Percentiles rank a stretch among this genome's conserved stretches.
Conservation (phyloP, 1,140 invertebrate species). For the Drosophila rufa region DNA sequence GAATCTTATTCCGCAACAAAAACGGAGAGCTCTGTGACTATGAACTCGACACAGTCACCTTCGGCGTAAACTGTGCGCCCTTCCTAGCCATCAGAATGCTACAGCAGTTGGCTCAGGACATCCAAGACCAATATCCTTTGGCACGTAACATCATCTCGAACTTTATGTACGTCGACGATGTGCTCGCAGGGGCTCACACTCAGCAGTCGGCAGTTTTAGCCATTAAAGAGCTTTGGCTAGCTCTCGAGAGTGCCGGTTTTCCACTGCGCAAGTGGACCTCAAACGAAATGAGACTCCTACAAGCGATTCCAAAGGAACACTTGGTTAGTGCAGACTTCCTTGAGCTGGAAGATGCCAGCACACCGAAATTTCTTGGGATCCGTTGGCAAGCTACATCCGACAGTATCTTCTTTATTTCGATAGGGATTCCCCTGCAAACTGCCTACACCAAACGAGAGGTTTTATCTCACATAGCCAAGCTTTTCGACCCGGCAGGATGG, state of each 20-base stretch:
- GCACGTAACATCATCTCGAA: not conserved
- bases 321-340: not conserved
- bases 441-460: too few species aligned
- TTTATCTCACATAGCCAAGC: too few species aligned
- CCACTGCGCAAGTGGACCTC: not conserved
- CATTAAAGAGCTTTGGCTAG: not conserved
- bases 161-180: not conserved
- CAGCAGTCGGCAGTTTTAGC: not conserved
- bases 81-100: too few species aligned
- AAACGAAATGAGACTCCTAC: not conserved
- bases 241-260: not conserved
- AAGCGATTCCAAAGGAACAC: slow-evolving; percentile 1
- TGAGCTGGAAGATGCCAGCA: not conserved
- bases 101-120: too few species aligned
- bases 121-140: too few species aligned
- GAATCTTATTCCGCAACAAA: not conserved
- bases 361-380: not conserved
- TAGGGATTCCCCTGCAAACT: not conserved
- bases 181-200: not conserved
- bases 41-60: too few species aligned
- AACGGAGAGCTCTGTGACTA: not conserved
- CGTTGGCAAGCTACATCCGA: slow-evolving; percentile 10
- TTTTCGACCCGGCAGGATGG: too few species aligned
- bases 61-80: too few species aligned
- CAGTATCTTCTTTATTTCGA: not conserved